A percentile compares a stretch with the other conserved stretches of the same genome.
Conservation (phyloP, 2,797 vertebrate genomes). For the Gymnoscopelus microlampas region DNA sequence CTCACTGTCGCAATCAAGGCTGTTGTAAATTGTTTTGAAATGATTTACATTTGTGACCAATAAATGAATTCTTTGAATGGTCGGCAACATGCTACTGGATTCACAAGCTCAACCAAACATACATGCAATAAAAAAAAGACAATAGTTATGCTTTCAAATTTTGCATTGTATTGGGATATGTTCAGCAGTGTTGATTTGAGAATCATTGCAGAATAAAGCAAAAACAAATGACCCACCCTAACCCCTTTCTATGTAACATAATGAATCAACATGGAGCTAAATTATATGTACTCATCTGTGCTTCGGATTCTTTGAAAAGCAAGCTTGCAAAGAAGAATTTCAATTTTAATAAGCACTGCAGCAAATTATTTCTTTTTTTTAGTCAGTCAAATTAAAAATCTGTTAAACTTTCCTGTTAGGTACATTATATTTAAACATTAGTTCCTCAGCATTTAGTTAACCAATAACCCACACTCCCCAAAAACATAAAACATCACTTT, state of each 20-base stretch:
- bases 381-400: conserved; percentile 83
- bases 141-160: conserved; percentile 69
- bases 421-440: conserved; percentile 68
- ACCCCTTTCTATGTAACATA: conserved; percentile 87
- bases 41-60: too few relatives aligned
- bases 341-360: conserved; percentile 82
- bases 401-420: conserved; percentile 72
- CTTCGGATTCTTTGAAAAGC: conserved; percentile 86
- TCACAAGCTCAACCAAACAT: background rate
- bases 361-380: conserved; percentile 75
- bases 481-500: conserved; percentile 77
- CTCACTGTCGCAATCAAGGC: too few relatives aligned
- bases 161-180: conserved; percentile 81
- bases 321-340: conserved; percentile 88
- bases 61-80: too few relatives aligned
- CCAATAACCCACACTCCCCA: conserved; percentile 70
- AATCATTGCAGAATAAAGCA: conserved; percentile 66
- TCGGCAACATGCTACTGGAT: too few relatives aligned
- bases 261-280: conserved; percentile 89
- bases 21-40: too few relatives aligned
- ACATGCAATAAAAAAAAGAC: conserved; percentile 72
- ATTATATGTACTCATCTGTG: conserved; percentile 87
- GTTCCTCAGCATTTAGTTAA: conserved; percentile 58
- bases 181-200: conserved; percentile 79
- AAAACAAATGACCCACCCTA: conserved; percentile 64